Evolutionary conservation across 2,888 invertebrate genomes (phyloP).

Genomic region (Cylindroiulus punctatus): DNA sequence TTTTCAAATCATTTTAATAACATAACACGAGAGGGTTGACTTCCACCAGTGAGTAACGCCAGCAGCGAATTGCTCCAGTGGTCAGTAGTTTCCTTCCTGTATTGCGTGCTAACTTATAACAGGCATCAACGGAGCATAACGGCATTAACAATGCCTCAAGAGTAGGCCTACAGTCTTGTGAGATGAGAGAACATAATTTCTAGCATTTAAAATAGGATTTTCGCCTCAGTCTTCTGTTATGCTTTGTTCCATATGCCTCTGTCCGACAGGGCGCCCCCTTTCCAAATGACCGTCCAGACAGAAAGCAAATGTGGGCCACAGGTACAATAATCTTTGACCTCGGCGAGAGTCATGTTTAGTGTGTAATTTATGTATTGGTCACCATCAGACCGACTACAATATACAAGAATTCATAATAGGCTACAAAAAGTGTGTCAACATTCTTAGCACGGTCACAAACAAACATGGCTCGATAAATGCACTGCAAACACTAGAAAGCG

Average conservation of each 20-base stretch:
- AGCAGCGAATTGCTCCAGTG: constrained; percentile 16
- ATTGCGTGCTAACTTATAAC: constrained; percentile 41
- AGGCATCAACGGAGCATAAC: constrained; percentile 17
- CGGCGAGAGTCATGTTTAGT: neutral
- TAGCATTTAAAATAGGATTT: neutral
- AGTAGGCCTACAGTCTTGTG: neutral
- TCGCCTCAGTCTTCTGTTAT: neutral
- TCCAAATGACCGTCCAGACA: neutral
- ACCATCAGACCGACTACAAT: neutral
- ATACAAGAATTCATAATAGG: neutral
- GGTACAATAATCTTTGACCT: constrained; percentile 40
- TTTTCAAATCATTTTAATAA: constrained; percentile 36
- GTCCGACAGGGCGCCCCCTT: neutral
- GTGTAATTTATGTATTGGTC: neutral
- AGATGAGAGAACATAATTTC: neutral
- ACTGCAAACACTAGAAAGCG: neutral
- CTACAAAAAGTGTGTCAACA: neutral
- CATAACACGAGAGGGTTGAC: neutral
- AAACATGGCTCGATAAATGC: neutral
- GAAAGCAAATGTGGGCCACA: constrained; percentile 16
- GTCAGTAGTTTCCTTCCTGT: constrained; percentile 43
- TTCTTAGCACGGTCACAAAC: neutral
- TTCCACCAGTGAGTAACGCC: constrained; percentile 37
- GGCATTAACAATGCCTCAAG: neutral
- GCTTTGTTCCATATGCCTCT: neutral